A percentile compares a stretch with the other conserved stretches of the same genome.
phyloP scores from a whole-genome alignment of 2,888 invertebrate genomes.

The Andrena bicolor region DNA sequence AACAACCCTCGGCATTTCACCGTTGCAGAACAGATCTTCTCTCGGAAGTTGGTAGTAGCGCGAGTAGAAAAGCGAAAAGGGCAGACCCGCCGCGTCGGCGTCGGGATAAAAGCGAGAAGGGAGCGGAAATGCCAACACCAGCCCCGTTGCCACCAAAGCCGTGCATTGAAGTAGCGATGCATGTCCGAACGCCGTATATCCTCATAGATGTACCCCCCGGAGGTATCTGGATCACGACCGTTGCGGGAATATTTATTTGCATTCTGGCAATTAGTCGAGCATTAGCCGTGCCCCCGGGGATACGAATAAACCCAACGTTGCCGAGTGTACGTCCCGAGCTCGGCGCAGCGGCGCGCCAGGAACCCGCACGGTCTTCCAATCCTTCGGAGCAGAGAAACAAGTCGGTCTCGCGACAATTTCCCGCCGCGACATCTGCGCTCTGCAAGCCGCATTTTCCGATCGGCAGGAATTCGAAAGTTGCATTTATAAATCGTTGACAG shows the following conservation, averaged over 20 bases:
- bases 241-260: conserved; percentile 84
- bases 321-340: not conserved
- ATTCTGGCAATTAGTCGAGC: conserved; percentile 83
- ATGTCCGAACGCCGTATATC: conserved; percentile 83
- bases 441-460: not conserved
- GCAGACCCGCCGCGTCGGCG: not conserved
- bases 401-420: conserved; percentile 7
- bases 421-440: not conserved
- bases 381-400: not conserved
- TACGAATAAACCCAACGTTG: conserved; percentile 18
- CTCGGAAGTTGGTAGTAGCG: not conserved
- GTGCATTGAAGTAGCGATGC: conserved; percentile 80
- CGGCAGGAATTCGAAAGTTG: not conserved
- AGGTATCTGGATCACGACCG: conserved; percentile 72
- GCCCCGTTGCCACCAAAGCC: not conserved
- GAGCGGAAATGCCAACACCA: not conserved
- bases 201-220: conserved; percentile 80
- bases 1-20: not conserved
- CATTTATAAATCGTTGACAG: conserved; percentile 27
- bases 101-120: not conserved
- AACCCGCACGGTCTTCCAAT: not conserved
- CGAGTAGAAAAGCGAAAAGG: not conserved
- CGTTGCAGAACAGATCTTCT: not conserved
- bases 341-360: no score
- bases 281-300: conserved; percentile 79